phyloP scores from a whole-genome alignment of 2,113 vertebrate genomes.

The Ibidorhyncha struthersii region DNA sequence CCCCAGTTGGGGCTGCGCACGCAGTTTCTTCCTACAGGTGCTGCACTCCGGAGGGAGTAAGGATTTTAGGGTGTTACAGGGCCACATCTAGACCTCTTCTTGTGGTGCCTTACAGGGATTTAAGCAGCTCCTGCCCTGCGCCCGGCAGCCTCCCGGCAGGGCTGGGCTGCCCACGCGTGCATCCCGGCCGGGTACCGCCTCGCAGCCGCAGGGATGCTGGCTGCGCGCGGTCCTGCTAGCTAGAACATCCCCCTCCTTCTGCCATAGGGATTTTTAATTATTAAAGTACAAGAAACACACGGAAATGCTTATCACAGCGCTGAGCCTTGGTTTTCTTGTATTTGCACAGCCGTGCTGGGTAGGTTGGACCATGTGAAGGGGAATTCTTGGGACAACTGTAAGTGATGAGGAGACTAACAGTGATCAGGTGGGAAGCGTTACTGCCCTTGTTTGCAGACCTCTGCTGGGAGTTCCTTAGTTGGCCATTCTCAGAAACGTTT shows the following conservation, averaged over 20 bases:
- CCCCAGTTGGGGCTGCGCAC: not conserved
- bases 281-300: not conserved
- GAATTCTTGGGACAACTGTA: not conserved
- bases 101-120: not conserved
- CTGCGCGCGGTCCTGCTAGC: not conserved
- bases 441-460: not conserved
- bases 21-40: not conserved
- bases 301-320: not conserved
- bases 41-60: not conserved
- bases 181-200: not conserved
- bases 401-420: not conserved
- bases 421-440: not conserved
- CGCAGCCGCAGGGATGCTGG: not conserved
- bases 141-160: not conserved
- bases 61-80: not conserved
- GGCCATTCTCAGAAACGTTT: not conserved
- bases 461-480: not conserved
- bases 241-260: not conserved
- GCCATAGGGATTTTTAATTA: not conserved
- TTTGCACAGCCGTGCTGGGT: not conserved
- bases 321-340: not conserved
- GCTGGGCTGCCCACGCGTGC: accelerated
- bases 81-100: not conserved
- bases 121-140: not conserved
- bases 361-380: not conserved